Conservation (phyloP, 2,113 vertebrate genomes). For the Mormyrus iriodes region DNA sequence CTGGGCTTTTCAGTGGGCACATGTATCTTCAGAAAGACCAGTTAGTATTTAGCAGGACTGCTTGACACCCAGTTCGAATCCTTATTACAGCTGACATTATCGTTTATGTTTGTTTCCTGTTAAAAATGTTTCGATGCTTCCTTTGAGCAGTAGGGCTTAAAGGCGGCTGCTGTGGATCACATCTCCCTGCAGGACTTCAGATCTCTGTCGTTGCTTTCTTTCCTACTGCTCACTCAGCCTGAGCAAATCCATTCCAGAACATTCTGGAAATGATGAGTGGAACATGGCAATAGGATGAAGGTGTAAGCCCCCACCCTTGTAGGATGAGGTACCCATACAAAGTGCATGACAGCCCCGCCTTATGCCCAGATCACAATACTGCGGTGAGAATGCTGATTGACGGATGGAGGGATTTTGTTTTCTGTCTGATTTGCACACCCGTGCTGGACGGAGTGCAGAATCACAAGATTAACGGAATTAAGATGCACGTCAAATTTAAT, state of each 20-base stretch:
- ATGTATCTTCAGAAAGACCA: neutral
- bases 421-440: neutral
- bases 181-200: neutral
- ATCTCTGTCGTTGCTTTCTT: neutral
- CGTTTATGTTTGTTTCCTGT: neutral
- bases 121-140: neutral
- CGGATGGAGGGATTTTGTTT: neutral
- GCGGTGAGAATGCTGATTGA: neutral
- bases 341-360: neutral
- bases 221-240: neutral
- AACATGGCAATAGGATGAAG: neutral
- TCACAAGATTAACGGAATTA: slow-evolving; percentile 36
- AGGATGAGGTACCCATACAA: neutral
- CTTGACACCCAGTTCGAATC: neutral
- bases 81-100: neutral
- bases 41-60: neutral
- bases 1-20: neutral
- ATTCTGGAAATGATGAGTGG: neutral
- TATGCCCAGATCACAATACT: neutral
- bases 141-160: neutral
- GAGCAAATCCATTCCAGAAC: neutral
- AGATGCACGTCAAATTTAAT: slow-evolving; percentile 50
- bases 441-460: neutral
- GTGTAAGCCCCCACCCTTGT: neutral
- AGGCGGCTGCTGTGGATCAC: neutral